Conservation (phyloP, 1,140 invertebrate genomes). For the Leptopilina boulardi region DNA sequence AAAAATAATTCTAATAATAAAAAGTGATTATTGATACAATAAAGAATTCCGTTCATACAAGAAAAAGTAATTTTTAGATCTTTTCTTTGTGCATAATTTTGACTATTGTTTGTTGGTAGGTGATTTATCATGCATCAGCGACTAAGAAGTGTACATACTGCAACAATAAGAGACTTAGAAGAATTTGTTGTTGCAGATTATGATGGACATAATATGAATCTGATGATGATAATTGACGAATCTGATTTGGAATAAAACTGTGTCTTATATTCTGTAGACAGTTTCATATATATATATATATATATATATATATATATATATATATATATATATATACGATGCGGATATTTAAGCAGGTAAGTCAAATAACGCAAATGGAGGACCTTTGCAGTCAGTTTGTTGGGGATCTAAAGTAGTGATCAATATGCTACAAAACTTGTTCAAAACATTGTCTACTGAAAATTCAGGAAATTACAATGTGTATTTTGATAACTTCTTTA, state of each 20-base stretch:
- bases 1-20: too few species aligned
- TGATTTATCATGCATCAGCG: too few species aligned
- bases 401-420: constrained; percentile 33
- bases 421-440: constrained; percentile 14
- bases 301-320: too few species aligned
- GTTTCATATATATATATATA: too few species aligned
- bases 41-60: too few species aligned
- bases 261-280: constrained; percentile 26
- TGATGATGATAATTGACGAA: constrained; percentile 37
- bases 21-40: too few species aligned
- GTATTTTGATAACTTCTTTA: constrained; percentile 48
- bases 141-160: constrained; percentile 44
- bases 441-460: constrained; percentile 15
- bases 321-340: too few species aligned
- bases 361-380: background rate
- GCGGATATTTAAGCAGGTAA: constrained; percentile 39
- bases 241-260: constrained; percentile 44
- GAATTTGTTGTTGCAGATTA: too few species aligned
- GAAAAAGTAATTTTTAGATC: too few species aligned
- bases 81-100: too few species aligned
- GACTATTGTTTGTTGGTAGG: too few species aligned
- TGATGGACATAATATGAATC: too few species aligned
- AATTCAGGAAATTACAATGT: constrained; percentile 29
- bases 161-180: constrained; percentile 48
- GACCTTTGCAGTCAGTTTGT: constrained; percentile 13